phyloP scores from a whole-genome alignment of 2,888 invertebrate species.

The Rhabditoides inermis region DNA sequence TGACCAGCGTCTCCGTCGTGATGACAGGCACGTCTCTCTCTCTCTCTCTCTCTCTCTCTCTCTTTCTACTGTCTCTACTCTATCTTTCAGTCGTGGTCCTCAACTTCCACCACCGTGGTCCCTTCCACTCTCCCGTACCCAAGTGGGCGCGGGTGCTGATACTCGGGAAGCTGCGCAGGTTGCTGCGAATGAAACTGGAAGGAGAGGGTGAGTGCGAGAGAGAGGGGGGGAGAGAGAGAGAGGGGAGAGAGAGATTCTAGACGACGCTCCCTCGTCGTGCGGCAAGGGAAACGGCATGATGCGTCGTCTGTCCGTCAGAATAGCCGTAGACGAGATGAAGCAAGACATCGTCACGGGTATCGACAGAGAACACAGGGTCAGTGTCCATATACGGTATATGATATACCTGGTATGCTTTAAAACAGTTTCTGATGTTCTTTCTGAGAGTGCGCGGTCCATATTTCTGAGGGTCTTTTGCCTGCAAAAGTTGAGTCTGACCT shows the following conservation, averaged over 20 bases:
- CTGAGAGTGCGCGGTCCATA: too few relatives aligned
- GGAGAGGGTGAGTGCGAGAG: neutral
- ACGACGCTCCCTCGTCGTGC: constrained; percentile 4
- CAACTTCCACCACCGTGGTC: constrained; percentile 60
- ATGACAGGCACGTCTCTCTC: constrained; percentile 27
- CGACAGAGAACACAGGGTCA: too few relatives aligned
- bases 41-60: neutral
- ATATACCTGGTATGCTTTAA: too few relatives aligned
- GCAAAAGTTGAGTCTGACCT: neutral
- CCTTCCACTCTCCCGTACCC: constrained; percentile 56
- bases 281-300: constrained; percentile 8
- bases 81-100: constrained; percentile 53
- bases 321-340: constrained; percentile 13
- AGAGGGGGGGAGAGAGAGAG: neutral
- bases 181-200: constrained; percentile 33
- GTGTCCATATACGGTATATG: too few relatives aligned
- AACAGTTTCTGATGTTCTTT: too few relatives aligned
- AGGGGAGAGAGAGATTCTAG: constrained; percentile 1
- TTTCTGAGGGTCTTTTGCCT: too few relatives aligned
- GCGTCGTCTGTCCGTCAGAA: constrained; percentile 10
- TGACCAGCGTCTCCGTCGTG: constrained; percentile 59
- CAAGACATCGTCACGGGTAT: constrained; percentile 7
- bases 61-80: neutral
- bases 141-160: constrained; percentile 54
- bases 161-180: constrained; percentile 32